These are phyloP conservation scores for Drosophila flavopinicola DNA, from an alignment of 2,888 invertebrate species.

Conservation along the genomic window DNA sequence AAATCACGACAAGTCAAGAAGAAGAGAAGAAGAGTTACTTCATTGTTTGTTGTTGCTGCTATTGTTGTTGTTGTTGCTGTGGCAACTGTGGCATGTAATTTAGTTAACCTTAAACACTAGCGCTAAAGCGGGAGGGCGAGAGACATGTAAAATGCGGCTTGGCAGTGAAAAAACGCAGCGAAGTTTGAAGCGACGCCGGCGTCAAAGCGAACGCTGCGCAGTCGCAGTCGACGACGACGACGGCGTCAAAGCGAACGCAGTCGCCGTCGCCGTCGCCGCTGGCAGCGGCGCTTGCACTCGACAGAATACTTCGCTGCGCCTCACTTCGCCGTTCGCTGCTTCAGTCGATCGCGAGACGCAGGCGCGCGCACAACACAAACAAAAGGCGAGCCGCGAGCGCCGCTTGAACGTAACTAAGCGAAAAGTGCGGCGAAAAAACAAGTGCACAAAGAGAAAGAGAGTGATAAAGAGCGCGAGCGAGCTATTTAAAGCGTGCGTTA, in stretches of 20 bases:
- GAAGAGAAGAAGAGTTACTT: slow-evolving; percentile 37
- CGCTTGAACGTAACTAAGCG: too few species aligned
- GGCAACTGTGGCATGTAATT: slow-evolving; percentile 66
- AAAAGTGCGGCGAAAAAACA: slow-evolving; percentile 26
- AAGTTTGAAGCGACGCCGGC: slow-evolving; percentile 2
- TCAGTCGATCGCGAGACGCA: slow-evolving; percentile 66
- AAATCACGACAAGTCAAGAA: slow-evolving; percentile 29
- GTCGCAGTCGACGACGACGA: slow-evolving; percentile 27
- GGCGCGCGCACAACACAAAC: slow-evolving; percentile 63
- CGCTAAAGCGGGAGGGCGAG: neutral
- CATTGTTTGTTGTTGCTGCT: slow-evolving; percentile 51
- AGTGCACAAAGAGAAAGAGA: slow-evolving; percentile 23
- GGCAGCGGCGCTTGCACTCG: slow-evolving; percentile 35
- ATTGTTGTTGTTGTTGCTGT: slow-evolving; percentile 46
- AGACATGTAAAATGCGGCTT: slow-evolving; percentile 24
- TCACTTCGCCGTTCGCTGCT: slow-evolving; percentile 7
- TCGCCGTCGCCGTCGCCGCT: slow-evolving; percentile 1
- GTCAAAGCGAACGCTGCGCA: slow-evolving; percentile 33
- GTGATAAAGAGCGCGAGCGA: neutral
- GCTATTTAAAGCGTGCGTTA: slow-evolving; percentile 24
- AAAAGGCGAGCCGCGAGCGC: slow-evolving; percentile 26
- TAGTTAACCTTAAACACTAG: slow-evolving; percentile 57
- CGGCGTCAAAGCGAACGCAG: slow-evolving; percentile 3
- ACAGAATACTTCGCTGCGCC: slow-evolving; percentile 13
- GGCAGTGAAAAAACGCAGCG: slow-evolving; percentile 57